These are phyloP conservation scores for Haliaeetus leucogaster DNA, from an alignment of 2,113 vertebrate genomes.

Conservation along the genomic window DNA sequence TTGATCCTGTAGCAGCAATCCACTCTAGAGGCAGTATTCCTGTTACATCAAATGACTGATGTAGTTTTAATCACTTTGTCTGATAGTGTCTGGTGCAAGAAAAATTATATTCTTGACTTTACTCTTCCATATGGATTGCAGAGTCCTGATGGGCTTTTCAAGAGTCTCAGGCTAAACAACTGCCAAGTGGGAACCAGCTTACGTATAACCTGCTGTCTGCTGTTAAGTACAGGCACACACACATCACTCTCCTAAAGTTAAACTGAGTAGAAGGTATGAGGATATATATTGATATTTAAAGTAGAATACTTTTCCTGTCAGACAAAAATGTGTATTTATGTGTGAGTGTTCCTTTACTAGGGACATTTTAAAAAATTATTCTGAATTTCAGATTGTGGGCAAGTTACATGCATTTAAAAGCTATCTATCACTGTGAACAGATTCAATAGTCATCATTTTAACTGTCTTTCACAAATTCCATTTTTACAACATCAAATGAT, in stretches of 20 bases:
- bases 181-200: not conserved
- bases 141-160: not conserved
- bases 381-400: not conserved
- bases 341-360: not conserved
- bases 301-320: not conserved
- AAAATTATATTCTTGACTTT: not conserved
- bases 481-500: conserved; percentile 11
- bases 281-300: not conserved
- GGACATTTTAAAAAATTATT: not conserved
- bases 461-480: not conserved
- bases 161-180: not conserved
- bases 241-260: not conserved
- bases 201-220: not conserved
- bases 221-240: not conserved
- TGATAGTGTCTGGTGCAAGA: not conserved
- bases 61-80: not conserved
- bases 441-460: not conserved
- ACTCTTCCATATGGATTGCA: not conserved
- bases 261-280: not conserved
- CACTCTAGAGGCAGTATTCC: not conserved
- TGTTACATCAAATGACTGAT: not conserved
- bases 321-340: not conserved
- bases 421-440: not conserved
- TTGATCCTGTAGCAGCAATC: not conserved
- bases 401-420: not conserved